A percentile compares a stretch with the other conserved stretches of the same genome.
Evolutionary conservation across 1,140 invertebrate genomes (phyloP).

Genomic region (Ditylenchus dipsaci): DNA sequence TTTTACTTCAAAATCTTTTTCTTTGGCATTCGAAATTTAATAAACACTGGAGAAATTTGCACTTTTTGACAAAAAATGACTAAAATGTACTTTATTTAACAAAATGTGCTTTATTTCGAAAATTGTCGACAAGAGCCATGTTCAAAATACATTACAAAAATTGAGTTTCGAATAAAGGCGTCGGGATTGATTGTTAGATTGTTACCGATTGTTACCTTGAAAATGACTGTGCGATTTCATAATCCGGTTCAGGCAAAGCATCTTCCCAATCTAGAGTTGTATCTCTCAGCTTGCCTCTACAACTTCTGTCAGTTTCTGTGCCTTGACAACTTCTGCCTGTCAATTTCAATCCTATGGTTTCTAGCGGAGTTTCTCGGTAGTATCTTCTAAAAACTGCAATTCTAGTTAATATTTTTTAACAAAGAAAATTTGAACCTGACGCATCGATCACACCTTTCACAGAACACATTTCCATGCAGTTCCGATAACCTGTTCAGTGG

Average conservation of each 20-base stretch:
- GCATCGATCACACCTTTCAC: conserved; percentile 86
- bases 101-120: too few species aligned
- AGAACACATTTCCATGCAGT: conserved; percentile 96
- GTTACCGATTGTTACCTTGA: conserved; percentile 57
- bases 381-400: conserved; percentile 33
- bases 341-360: conserved; percentile 72
- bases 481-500: conserved; percentile 76
- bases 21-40: too few species aligned
- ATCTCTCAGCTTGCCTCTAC: conserved; percentile 77
- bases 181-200: conserved; percentile 77
- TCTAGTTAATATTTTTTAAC: background rate
- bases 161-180: conserved; percentile 61
- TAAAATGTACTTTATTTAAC: too few species aligned
- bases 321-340: conserved; percentile 72
- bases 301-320: conserved; percentile 56
- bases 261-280: conserved; percentile 98
- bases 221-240: conserved; percentile 59
- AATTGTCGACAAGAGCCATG: too few species aligned
- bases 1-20: too few species aligned
- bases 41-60: too few species aligned
- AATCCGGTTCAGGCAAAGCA: conserved; percentile 81
- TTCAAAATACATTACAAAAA: conserved; percentile 13
- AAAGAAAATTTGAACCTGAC: conserved; percentile 67
- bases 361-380: conserved; percentile 36
- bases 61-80: too few species aligned